Evolutionary conservation across 2,888 invertebrate species (phyloP).

Genomic region (Synergus gifuensis): DNA sequence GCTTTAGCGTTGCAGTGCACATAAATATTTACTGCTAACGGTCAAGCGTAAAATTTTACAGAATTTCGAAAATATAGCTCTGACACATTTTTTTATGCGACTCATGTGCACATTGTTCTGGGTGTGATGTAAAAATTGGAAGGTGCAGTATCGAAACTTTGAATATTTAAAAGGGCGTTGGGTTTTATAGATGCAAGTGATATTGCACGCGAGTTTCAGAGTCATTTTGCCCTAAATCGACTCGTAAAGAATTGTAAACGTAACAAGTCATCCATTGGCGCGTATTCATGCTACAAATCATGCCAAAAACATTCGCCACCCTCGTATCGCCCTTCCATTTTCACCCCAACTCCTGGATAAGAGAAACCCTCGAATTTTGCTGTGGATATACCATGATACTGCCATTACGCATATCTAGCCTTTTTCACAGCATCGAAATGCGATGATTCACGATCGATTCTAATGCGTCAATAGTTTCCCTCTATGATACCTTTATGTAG

Average conservation of each 20-base stretch:
- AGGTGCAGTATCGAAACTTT: background rate
- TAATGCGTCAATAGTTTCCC: background rate
- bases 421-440: constrained; percentile 28
- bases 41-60: background rate
- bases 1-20: background rate
- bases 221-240: constrained; percentile 47
- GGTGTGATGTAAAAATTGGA: background rate
- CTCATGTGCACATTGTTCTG: background rate
- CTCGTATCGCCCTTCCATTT: constrained; percentile 41
- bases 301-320: constrained; percentile 54
- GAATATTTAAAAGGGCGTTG: constrained; percentile 12
- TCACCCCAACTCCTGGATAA: constrained; percentile 36
- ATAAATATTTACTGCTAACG: constrained; percentile 33
- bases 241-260: constrained; percentile 54
- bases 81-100: constrained; percentile 2
- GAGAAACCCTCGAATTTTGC: constrained; percentile 55
- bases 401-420: constrained; percentile 53
- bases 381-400: constrained; percentile 53
- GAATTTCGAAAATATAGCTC: background rate
- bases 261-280: constrained; percentile 13
- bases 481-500: background rate
- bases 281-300: constrained; percentile 47
- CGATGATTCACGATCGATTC: constrained; percentile 31
- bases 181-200: constrained; percentile 24
- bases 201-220: constrained; percentile 20